Percentiles rank a stretch among this genome's conserved stretches.
Conservation (phyloP, 2,113 vertebrate genomes). For the Pionites leucogaster region DNA sequence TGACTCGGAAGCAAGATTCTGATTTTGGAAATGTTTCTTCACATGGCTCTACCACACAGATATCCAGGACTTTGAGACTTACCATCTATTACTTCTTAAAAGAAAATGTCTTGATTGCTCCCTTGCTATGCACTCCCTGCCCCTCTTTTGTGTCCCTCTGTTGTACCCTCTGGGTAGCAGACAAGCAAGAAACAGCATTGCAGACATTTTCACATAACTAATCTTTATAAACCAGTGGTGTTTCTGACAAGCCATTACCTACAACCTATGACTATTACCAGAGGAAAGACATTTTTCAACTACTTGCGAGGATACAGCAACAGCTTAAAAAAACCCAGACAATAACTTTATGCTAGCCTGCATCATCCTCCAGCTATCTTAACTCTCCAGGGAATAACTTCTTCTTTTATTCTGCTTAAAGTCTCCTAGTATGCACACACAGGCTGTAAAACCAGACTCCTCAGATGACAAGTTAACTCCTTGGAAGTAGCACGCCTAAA, state of each 20-base stretch:
- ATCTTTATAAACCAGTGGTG: conserved; percentile 12
- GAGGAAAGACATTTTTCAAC: conserved; percentile 35
- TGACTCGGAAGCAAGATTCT: not conserved
- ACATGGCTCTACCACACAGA: not conserved
- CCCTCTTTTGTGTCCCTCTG: not conserved
- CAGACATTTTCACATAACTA: conserved; percentile 17
- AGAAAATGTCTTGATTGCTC: not conserved
- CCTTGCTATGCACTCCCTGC: not conserved
- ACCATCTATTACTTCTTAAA: not conserved
- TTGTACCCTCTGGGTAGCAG: not conserved
- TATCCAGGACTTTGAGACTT: not conserved
- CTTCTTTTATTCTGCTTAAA: not conserved
- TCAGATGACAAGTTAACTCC: conserved; percentile 11
- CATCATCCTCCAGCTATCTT: not conserved
- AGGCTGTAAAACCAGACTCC: not conserved
- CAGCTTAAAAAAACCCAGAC: not conserved
- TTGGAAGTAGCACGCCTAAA: not conserved
- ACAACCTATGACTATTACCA: conserved; percentile 6
- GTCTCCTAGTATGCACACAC: not conserved
- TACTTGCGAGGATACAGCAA: not conserved
- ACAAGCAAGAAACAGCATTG: not conserved
- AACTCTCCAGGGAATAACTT: not conserved
- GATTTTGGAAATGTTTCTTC: not conserved
- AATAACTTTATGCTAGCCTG: not conserved
- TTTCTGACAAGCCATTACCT: conserved; percentile 38